Evolutionary conservation across 2,888 invertebrate genomes (phyloP).

Genomic region (Cephus spinipes): DNA sequence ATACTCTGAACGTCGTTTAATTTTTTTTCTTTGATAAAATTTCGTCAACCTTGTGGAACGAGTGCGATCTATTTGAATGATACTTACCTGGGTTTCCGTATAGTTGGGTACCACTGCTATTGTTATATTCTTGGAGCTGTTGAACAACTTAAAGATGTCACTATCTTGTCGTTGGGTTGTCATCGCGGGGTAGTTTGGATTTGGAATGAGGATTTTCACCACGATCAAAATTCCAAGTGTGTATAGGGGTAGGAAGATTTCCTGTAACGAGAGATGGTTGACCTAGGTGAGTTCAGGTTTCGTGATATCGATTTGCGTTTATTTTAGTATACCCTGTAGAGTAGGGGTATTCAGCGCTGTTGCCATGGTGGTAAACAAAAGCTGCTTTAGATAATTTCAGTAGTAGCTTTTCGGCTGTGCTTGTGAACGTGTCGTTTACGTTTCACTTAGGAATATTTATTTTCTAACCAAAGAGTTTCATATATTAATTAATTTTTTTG

Average conservation of each 20-base stretch:
- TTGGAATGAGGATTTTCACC: slow-evolving; percentile 79
- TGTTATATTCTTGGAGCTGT: slow-evolving; percentile 71
- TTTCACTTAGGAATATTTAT: neutral
- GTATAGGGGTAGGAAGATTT: slow-evolving; percentile 82
- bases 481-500: neutral
- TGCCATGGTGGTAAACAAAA: slow-evolving; percentile 46
- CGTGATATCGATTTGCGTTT: neutral
- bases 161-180: slow-evolving; percentile 72
- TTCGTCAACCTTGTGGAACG: neutral
- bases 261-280: slow-evolving; percentile 69
- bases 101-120: slow-evolving; percentile 78
- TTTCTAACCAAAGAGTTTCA: neutral
- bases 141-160: slow-evolving; percentile 70
- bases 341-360: slow-evolving; percentile 20
- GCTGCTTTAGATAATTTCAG: slow-evolving; percentile 1
- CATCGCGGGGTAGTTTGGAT: slow-evolving; percentile 81
- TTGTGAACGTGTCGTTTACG: slow-evolving; percentile 11
- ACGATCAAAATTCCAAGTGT: slow-evolving; percentile 81
- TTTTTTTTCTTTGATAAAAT: neutral
- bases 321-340: neutral
- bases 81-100: slow-evolving; percentile 68
- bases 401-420: neutral
- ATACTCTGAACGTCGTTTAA: neutral
- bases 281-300: neutral
- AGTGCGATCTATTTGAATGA: neutral